Conservation (phyloP, 2,888 invertebrate species). For the Serrognathus titanus region DNA sequence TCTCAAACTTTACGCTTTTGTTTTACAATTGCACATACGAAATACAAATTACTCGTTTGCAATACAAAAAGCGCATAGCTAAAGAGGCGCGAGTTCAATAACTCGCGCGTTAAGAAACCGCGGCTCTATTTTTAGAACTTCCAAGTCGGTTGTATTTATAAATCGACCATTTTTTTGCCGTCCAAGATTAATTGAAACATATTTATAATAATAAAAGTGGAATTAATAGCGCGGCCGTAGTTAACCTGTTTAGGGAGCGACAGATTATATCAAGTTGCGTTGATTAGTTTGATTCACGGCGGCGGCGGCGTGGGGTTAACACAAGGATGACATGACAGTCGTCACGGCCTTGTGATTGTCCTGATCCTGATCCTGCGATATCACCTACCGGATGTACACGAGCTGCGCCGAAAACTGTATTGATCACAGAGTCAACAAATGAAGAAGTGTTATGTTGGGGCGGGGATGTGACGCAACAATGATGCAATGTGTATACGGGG, state of each 20-base stretch:
- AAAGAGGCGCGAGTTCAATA: too few relatives aligned
- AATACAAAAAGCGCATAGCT: too few relatives aligned
- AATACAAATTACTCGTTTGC: not conserved
- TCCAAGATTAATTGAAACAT: too few relatives aligned
- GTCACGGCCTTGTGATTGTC: constrained; percentile 42
- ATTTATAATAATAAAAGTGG: too few relatives aligned
- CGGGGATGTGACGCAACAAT: constrained; percentile 33
- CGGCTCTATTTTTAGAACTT: too few relatives aligned
- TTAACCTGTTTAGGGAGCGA: constrained; percentile 24
- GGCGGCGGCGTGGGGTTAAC: constrained; percentile 38
- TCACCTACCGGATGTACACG: constrained; percentile 32
- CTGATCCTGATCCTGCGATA: constrained; percentile 30
- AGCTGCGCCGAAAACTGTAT: constrained; percentile 40
- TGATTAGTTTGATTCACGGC: constrained; percentile 41
- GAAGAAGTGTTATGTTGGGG: constrained; percentile 42
- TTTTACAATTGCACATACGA: not conserved
- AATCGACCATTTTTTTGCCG: too few relatives aligned
- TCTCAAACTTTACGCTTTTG: not conserved
- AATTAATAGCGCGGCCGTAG: not conserved
- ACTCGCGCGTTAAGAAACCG: too few relatives aligned
- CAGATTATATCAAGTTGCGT: constrained; percentile 25
- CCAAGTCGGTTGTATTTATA: too few relatives aligned
- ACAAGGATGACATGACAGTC: constrained; percentile 38
- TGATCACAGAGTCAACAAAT: constrained; percentile 46
- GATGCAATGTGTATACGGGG: constrained; percentile 28